Conservation (phyloP, 92 coral and sea anemone species). For the Parazoanthus darwini region DNA sequence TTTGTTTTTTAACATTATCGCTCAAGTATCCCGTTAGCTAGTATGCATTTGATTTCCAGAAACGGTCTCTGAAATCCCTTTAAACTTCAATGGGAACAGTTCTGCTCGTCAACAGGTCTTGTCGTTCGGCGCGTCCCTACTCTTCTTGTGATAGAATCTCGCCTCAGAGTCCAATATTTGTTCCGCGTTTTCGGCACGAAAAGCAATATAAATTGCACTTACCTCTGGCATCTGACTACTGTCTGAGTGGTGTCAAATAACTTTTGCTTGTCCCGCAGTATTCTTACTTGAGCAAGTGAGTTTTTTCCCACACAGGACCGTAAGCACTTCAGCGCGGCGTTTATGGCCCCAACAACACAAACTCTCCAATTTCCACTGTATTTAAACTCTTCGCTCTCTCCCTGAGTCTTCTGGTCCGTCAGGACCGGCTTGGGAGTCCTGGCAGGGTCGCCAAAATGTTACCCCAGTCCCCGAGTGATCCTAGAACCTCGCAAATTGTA, state of each 20-base stretch:
- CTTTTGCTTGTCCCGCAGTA: background rate
- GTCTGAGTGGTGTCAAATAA: background rate
- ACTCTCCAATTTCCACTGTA: background rate
- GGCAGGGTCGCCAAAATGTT: too few species aligned
- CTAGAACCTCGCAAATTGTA: too few species aligned
- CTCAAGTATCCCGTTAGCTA: background rate
- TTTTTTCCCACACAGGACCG: background rate
- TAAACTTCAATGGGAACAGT: too few species aligned
- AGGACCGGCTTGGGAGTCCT: too few species aligned
- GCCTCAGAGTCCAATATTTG: background rate
- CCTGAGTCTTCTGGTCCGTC: too few species aligned
- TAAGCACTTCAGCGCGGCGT: background rate
- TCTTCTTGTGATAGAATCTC: background rate
- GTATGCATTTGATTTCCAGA: background rate
- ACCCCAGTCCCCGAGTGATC: too few species aligned
- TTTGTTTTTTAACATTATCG: background rate
- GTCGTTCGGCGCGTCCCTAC: background rate
- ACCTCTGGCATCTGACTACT: constrained; percentile 9
- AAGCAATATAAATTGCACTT: background rate
- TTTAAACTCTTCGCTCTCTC: too few species aligned
- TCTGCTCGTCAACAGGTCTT: background rate
- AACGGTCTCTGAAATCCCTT: too few species aligned
- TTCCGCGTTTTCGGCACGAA: background rate
- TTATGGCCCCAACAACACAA: background rate
- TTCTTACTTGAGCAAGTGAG: constrained; percentile 1